Evolutionary conservation across 2,113 vertebrate species (phyloP), one percentile per base, ranked within the genome.

Genomic region (Bungarus multicinctus): DNA sequence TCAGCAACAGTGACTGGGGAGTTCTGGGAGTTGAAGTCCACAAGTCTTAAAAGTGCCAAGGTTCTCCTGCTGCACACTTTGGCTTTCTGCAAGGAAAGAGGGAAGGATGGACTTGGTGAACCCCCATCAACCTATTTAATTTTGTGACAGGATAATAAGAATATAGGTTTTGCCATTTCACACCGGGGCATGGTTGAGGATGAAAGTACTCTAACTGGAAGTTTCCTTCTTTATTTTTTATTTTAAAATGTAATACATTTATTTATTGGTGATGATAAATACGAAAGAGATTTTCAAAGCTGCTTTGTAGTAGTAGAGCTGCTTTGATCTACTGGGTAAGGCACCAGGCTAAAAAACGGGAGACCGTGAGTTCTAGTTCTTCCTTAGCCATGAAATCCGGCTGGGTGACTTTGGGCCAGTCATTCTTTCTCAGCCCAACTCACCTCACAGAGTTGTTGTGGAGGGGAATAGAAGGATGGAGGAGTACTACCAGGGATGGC

Each of bases 151-250:
- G 60, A 45, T 30, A 27, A 43, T 54, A 94, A 87, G 91, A 92
- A 94, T 86, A 58, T 89, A 94, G 93, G 92, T 69, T 3, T 47
- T 22, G 5, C 30, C n/a, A 1, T 93, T 96, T 90, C 54, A 93
- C 93, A 50, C 47, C 93, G 91, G 92, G 93, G 18, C 57, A 43
- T 34, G 64, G 34, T 7, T 22, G 23, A 64, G 54, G 53, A 25
- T 91, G 43, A 50, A n/a, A 58, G 54, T 1, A 8, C 43, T n/a
- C 12, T 30, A 16, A 16, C 47, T 90, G 34, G 45, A 14, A 53
- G 2, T 22, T 39, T 85, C 57, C 52, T 69, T 88, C 55, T 14
- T 34, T 34, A 12, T 64, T 6, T 74, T 47, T 74, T 18, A 34
- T 74, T 39, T 74, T 64, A 64, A 30, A 64, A 74, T 16, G 3